A percentile compares a stretch with the other conserved stretches of the same genome.
These are phyloP conservation scores for Oenanthe melanoleuca DNA, from an alignment of 2,113 vertebrate species.

Conservation along the genomic window DNA sequence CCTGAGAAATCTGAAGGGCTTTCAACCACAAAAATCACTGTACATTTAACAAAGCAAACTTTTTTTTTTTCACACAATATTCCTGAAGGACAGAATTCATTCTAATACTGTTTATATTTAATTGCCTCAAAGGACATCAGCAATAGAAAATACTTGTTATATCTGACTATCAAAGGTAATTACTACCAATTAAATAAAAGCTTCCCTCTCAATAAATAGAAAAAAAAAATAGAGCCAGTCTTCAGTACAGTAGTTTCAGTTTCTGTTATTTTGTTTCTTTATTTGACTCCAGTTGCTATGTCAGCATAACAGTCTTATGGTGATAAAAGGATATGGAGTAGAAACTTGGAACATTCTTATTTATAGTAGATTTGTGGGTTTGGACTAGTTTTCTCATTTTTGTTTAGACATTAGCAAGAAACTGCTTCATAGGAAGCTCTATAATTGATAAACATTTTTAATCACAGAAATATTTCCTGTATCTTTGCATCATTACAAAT, in stretches of 20 bases:
- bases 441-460: neutral
- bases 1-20: neutral
- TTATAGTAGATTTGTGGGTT: neutral
- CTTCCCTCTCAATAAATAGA: neutral
- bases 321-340: neutral
- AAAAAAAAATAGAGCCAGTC: neutral
- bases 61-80: neutral
- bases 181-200: neutral
- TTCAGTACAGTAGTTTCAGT: neutral
- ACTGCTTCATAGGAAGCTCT: neutral
- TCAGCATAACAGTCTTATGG: neutral
- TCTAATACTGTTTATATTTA: neutral
- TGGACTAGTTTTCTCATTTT: neutral
- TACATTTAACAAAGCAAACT: neutral
- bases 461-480: neutral
- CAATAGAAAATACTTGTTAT: neutral
- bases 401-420: neutral
- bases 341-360: conserved; percentile 3
- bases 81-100: neutral
- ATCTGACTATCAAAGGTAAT: neutral
- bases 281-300: neutral
- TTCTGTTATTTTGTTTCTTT: conserved; percentile 24
- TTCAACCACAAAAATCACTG: neutral
- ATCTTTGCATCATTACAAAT: neutral
- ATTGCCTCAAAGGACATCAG: neutral